These are phyloP conservation scores for Synodontis membranacea DNA, from an alignment of 2,113 vertebrate genomes.

Conservation along the genomic window DNA sequence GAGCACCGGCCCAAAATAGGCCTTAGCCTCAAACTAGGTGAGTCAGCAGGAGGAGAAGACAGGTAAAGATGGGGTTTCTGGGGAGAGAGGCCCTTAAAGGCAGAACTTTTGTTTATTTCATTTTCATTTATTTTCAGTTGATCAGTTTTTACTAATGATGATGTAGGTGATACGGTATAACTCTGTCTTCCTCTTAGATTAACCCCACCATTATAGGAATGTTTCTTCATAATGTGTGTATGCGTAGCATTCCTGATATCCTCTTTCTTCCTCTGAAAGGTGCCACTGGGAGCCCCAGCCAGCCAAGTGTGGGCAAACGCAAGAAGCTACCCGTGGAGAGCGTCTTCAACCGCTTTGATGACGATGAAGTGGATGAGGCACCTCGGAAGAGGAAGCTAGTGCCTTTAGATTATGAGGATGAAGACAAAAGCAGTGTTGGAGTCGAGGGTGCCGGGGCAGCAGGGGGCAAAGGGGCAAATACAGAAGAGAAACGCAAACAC, in stretches of 20 bases:
- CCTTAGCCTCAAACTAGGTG: slow-evolving; percentile 93
- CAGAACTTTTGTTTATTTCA: not conserved
- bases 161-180: not conserved
- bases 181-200: not conserved
- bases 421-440: slow-evolving; percentile 83
- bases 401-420: slow-evolving; percentile 95
- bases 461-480: slow-evolving; percentile 86
- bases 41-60: not conserved
- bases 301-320: slow-evolving; percentile 88
- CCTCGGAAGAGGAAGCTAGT: slow-evolving; percentile 96
- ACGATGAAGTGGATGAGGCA: slow-evolving; percentile 93
- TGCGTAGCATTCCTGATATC: not conserved
- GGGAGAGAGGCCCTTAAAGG: not conserved
- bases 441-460: slow-evolving; percentile 64
- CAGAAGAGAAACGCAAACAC: slow-evolving; percentile 96
- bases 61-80: not conserved
- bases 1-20: slow-evolving; percentile 95
- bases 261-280: slow-evolving; percentile 64
- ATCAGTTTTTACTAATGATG: not conserved
- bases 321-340: slow-evolving; percentile 97
- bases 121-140: not conserved
- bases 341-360: slow-evolving; percentile 96
- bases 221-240: not conserved
- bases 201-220: not conserved
- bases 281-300: slow-evolving; percentile 91